A percentile compares a stretch with the other conserved stretches of the same genome.
Conservation (phyloP, 2,797 vertebrate species). For the Rhadinocentrus ornatus region DNA sequence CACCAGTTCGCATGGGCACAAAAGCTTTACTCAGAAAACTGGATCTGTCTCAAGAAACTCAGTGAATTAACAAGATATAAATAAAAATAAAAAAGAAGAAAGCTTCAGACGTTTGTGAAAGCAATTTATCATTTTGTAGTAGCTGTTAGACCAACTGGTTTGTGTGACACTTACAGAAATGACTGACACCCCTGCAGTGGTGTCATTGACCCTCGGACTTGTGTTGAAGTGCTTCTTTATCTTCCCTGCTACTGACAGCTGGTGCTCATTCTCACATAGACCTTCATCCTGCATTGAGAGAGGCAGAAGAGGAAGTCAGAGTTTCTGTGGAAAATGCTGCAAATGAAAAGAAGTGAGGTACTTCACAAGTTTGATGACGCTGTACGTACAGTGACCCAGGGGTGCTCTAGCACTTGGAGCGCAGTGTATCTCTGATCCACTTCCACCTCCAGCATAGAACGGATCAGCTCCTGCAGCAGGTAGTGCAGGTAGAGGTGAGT, state of each 20-base stretch:
- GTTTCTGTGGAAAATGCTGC: neutral
- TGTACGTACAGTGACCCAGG: slow-evolving; percentile 95
- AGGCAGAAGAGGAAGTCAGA: neutral
- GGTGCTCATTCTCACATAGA: slow-evolving; percentile 93
- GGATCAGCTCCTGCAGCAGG: slow-evolving; percentile 89
- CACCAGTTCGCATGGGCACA: slow-evolving; percentile 13
- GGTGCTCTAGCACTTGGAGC: slow-evolving; percentile 94
- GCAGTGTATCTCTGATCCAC: slow-evolving; percentile 94
- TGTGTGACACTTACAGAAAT: slow-evolving; percentile 90
- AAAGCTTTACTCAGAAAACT: slow-evolving; percentile 14
- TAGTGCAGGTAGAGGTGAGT: neutral
- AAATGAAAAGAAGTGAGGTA: neutral
- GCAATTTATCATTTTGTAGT: neutral
- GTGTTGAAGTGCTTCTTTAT: slow-evolving; percentile 99
- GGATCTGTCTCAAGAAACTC: neutral
- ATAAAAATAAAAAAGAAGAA: neutral
- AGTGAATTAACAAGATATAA: neutral
- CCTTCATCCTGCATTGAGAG: slow-evolving; percentile 88
- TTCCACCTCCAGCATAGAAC: slow-evolving; percentile 96
- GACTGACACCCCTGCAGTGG: slow-evolving; percentile 93
- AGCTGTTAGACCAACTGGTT: neutral
- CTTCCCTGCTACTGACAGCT: slow-evolving; percentile 97
- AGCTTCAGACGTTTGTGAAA: neutral
- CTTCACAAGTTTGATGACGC: neutral
- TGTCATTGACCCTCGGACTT: slow-evolving; percentile 90